A percentile compares a stretch with the other conserved stretches of the same genome.
Evolutionary conservation across 2,113 vertebrate species (phyloP).

Genomic region (Chaetodon trifascialis): DNA sequence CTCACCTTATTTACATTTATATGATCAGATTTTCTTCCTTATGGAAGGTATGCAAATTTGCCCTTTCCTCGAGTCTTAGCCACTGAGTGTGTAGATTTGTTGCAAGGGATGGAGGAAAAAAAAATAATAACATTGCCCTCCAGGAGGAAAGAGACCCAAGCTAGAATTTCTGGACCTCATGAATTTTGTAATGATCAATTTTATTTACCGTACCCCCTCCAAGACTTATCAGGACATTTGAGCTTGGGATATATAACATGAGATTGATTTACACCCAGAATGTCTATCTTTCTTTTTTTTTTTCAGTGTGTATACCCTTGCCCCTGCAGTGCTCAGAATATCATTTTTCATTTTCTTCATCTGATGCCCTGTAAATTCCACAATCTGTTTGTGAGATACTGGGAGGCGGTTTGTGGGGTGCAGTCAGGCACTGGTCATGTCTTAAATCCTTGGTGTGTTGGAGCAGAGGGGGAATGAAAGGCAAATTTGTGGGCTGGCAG

Average conservation of each 20-base stretch:
- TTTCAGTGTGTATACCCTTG: conserved; percentile 7
- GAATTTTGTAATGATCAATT: conserved; percentile 84
- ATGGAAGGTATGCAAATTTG: conserved; percentile 86
- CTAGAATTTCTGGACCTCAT: conserved; percentile 79
- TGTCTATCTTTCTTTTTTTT: conserved; percentile 22
- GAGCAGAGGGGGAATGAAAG: conserved; percentile 47
- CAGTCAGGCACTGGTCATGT: conserved; percentile 31
- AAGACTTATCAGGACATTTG: conserved; percentile 62
- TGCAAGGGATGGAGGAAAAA: conserved; percentile 30
- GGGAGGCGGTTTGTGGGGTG: conserved; percentile 5
- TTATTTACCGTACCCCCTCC: conserved; percentile 70
- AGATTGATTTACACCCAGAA: conserved; percentile 73
- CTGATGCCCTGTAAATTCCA: conserved; percentile 63
- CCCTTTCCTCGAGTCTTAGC: conserved; percentile 81
- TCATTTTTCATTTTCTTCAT: conserved; percentile 67
- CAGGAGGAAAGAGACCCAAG: conserved; percentile 74
- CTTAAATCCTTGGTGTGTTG: conserved; percentile 41
- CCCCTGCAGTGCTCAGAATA: conserved; percentile 45
- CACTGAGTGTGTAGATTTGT: conserved; percentile 72
- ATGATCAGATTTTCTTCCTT: conserved; percentile 85
- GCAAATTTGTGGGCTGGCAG: conserved; percentile 47
- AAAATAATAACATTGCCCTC: conserved; percentile 81
- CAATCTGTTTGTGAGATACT: conserved; percentile 46
- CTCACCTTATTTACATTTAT: conserved; percentile 89
- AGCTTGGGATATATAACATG: conserved; percentile 60